phyloP scores from a whole-genome alignment of 2,888 invertebrate species.

The Epirrhoe tristata region DNA sequence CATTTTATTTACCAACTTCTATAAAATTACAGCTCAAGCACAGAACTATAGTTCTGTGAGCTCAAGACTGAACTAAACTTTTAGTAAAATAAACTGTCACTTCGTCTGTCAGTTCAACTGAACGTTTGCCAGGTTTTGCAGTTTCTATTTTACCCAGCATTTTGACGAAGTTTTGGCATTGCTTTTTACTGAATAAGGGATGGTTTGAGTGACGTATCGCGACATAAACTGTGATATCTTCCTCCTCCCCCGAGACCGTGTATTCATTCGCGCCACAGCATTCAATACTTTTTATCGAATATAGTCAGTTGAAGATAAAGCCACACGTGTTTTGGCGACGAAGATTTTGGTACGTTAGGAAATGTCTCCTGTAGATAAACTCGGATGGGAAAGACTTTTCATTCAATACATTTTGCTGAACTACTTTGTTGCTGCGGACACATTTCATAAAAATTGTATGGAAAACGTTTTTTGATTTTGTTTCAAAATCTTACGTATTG shows the following conservation, averaged over 20 bases:
- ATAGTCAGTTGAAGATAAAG: conserved; percentile 3
- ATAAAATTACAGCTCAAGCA: neutral
- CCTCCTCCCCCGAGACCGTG: conserved; percentile 21
- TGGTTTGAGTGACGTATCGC: conserved; percentile 19
- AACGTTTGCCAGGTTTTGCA: neutral
- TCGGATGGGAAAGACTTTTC: neutral
- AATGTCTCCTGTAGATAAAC: neutral
- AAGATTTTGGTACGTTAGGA: neutral
- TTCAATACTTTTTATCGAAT: conserved; percentile 26
- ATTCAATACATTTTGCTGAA: neutral
- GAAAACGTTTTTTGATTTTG: too few species aligned
- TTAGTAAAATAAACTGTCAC: neutral
- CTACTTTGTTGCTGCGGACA: neutral
- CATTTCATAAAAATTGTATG: too few species aligned
- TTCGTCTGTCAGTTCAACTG: neutral
- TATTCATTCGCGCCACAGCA: conserved; percentile 26
- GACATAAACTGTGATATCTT: conserved; percentile 26
- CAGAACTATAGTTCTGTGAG: too few species aligned
- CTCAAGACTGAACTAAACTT: neutral
- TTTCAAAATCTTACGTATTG: too few species aligned
- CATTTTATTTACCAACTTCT: too few species aligned
- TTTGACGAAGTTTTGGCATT: neutral
- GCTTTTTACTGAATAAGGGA: conserved; percentile 19
- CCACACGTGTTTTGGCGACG: conserved; percentile 7
- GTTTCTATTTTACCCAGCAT: too few species aligned